phyloP scores from a whole-genome alignment of 2,888 invertebrate species.

The Beris morrisii region DNA sequence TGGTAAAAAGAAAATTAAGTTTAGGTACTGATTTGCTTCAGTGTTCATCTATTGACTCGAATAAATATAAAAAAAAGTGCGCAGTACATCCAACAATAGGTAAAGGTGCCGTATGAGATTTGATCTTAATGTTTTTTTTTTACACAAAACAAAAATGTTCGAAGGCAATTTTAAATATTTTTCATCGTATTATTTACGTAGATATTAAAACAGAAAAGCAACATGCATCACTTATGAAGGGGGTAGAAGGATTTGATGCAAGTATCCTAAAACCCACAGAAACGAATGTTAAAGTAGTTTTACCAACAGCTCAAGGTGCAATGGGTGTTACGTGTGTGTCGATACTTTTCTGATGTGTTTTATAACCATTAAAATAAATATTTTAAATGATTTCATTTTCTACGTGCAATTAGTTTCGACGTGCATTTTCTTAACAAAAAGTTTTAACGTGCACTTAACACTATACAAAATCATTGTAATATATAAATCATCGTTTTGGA shows the following conservation, averaged over 20 bases:
- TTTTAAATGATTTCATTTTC: constrained; percentile 15
- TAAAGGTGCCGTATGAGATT: too few species aligned
- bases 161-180: too few species aligned
- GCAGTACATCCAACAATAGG: too few species aligned
- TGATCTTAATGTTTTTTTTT: too few species aligned
- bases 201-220: constrained; percentile 75
- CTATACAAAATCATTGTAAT: not conserved
- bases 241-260: constrained; percentile 75
- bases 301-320: constrained; percentile 82
- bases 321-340: constrained; percentile 12
- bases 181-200: constrained; percentile 47
- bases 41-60: too few species aligned
- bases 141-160: not conserved
- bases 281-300: constrained; percentile 78
- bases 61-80: too few species aligned
- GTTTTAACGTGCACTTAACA: too few species aligned
- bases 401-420: constrained; percentile 22
- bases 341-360: constrained; percentile 6
- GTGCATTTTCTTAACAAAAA: not conserved
- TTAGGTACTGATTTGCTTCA: too few species aligned
- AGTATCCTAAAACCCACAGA: constrained; percentile 75
- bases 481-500: not conserved
- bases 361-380: not conserved
- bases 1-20: too few species aligned
- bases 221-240: constrained; percentile 75